Evolutionary conservation across 2,113 vertebrate genomes (phyloP).

Genomic region (Pagrus major): DNA sequence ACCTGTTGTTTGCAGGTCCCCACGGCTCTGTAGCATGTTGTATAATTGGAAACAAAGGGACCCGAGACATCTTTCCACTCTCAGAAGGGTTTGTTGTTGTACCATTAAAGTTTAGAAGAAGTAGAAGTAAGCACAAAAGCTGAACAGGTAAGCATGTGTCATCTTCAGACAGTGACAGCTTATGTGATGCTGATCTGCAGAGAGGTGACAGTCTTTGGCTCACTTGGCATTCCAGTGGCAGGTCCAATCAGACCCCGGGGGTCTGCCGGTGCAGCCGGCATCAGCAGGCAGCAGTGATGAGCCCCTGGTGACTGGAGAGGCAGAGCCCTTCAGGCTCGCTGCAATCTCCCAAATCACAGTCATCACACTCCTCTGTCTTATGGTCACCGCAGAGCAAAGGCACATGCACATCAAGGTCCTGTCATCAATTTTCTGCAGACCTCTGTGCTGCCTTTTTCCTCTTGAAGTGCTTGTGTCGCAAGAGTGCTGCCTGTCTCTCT

Average conservation of each 20-base stretch:
- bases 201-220: slow-evolving; percentile 43
- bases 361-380: slow-evolving; percentile 50
- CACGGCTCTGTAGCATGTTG: slow-evolving; percentile 27
- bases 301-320: slow-evolving; percentile 56
- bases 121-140: not conserved
- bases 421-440: slow-evolving; percentile 35
- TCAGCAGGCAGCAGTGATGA: slow-evolving; percentile 61
- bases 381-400: slow-evolving; percentile 44
- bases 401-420: slow-evolving; percentile 17
- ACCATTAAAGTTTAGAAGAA: slow-evolving; percentile 21
- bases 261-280: slow-evolving; percentile 35
- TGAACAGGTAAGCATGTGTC: not conserved
- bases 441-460: not conserved
- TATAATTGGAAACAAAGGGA: slow-evolving; percentile 70
- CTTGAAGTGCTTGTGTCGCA: slow-evolving; percentile 9
- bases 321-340: slow-evolving; percentile 42
- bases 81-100: slow-evolving; percentile 59
- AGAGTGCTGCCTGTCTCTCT: slow-evolving; percentile 6
- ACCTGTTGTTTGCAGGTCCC: slow-evolving; percentile 58
- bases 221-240: slow-evolving; percentile 57
- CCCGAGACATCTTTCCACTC: slow-evolving; percentile 20
- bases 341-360: slow-evolving; percentile 65
- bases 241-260: slow-evolving; percentile 57
- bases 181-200: slow-evolving; percentile 27
- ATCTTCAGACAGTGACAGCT: not conserved